These are phyloP conservation scores for Mesorhabditis spiculigera DNA, from an alignment of 2,888 invertebrate genomes.

Conservation along the genomic window DNA sequence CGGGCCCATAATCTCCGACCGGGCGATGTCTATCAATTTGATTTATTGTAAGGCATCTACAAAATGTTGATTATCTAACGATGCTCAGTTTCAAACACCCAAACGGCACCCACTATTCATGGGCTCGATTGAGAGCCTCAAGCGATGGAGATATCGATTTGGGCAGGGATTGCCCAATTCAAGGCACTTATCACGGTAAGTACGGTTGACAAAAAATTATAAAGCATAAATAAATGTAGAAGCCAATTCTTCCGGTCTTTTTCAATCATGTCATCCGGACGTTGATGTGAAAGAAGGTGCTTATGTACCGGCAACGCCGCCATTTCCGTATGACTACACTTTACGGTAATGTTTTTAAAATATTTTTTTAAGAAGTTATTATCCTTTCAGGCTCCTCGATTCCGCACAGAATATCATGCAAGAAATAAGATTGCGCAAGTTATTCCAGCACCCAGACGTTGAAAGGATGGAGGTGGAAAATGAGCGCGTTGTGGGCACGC, in stretches of 20 bases:
- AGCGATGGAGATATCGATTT: background rate
- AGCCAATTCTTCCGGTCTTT: background rate
- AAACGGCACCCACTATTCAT: slow-evolving; percentile 4
- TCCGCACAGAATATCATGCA: background rate
- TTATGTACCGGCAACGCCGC: background rate
- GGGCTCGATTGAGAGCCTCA: background rate
- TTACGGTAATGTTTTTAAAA: background rate
- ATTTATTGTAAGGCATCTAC: background rate
- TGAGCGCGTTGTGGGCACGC: background rate
- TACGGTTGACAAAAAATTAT: background rate
- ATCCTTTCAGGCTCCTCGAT: background rate
- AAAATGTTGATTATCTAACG: background rate
- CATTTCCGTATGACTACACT: slow-evolving; percentile 2
- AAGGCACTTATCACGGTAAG: slow-evolving; percentile 2
- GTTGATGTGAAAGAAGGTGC: background rate
- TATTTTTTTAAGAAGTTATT: background rate
- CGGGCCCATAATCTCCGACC: background rate
- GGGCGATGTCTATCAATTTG: background rate
- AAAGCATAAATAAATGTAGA: background rate
- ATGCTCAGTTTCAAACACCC: slow-evolving; percentile 6
- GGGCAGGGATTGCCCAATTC: background rate
- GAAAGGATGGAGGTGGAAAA: background rate
- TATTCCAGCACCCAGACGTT: background rate
- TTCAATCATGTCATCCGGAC: slow-evolving; percentile 4
- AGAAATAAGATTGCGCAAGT: background rate